phyloP scores from a whole-genome alignment of 2,888 invertebrate genomes.

The Dryobota labecula region DNA sequence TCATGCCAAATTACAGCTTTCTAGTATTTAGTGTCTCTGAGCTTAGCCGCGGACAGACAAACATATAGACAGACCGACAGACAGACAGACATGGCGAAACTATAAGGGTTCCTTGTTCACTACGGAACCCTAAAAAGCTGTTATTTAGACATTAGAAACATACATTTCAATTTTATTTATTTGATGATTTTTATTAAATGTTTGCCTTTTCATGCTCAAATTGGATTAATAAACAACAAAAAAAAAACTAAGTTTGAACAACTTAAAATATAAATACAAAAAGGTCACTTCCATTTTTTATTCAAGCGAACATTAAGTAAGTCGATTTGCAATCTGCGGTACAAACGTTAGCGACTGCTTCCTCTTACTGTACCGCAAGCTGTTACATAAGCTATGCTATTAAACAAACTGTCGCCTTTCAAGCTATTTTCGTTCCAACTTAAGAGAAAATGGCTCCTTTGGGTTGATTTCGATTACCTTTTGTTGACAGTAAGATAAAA shows the following conservation, averaged over 20 bases:
- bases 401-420: constrained; percentile 71
- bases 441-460: constrained; percentile 72
- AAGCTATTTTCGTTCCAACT: constrained; percentile 72
- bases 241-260: not conserved
- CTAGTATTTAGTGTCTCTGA: no score
- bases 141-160: no score
- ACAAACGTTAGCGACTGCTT: constrained; percentile 59
- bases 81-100: no score
- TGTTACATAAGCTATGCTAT: constrained; percentile 70
- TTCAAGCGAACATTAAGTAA: constrained; percentile 52
- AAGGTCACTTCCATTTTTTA: constrained; percentile 46
- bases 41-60: no score
- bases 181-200: no score
- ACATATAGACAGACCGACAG: no score
- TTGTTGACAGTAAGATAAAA: constrained; percentile 47
- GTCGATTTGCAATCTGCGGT: constrained; percentile 62
- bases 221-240: not conserved
- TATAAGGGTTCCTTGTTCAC: no score
- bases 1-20: no score
- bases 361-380: constrained; percentile 52
- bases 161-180: no score
- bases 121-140: no score
- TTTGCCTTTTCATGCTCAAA: not conserved
- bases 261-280: constrained; percentile 8
- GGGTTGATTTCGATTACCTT: constrained; percentile 69